Evolutionary conservation across 2,797 vertebrate genomes (phyloP), one percentile per base, ranked within the genome.

Genomic region (Muraenolepis orangiensis): DNA sequence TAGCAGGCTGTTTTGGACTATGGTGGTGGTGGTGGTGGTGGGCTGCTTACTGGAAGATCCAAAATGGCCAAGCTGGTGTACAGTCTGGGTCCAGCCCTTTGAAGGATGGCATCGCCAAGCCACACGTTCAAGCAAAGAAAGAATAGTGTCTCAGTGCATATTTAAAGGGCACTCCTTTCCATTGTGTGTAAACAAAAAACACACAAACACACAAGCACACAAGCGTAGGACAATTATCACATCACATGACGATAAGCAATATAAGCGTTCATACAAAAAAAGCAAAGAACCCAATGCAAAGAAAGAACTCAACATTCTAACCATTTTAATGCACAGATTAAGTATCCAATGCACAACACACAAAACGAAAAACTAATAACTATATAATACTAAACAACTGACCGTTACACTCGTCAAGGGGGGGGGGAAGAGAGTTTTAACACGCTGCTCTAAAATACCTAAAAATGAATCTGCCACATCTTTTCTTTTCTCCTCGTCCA

Each of bases 301-400:
- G 73, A 82, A 57, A 81, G n/a, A 79, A 85, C 85, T 86, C 83
- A 70, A 80, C 88, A 87, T 86, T 85, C 87, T 88, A 91, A 85
- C 80, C 68, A 89, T 85, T 93, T 93, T 93, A 93, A 92, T 92
- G 90, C 84, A 87, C 87, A 88, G 84, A 82, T 90, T 84, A 78
- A 81, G 79, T 23, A 86, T 87, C 85, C 85, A 87, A 90, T 84
- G 85, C 83, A 91, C 78, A 89, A 84, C 78, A 86, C 78, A 83
- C 72, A 70, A 87, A 87, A 42, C 46, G n/a, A 6, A 57, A 8
- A 34, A 34, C 3, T 8, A 34, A 34, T 4, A 34, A 34, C 3
- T 4, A 34, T 3, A 3, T 8, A 3, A 3, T 89, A 87, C 82
- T 87, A 81, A 76, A 77, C 28, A 86, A n/a, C n/a, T n/a, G 28